These are phyloP conservation scores for Capromys pilorides DNA, from an alignment of 2,797 vertebrate species.

Conservation along the genomic window DNA sequence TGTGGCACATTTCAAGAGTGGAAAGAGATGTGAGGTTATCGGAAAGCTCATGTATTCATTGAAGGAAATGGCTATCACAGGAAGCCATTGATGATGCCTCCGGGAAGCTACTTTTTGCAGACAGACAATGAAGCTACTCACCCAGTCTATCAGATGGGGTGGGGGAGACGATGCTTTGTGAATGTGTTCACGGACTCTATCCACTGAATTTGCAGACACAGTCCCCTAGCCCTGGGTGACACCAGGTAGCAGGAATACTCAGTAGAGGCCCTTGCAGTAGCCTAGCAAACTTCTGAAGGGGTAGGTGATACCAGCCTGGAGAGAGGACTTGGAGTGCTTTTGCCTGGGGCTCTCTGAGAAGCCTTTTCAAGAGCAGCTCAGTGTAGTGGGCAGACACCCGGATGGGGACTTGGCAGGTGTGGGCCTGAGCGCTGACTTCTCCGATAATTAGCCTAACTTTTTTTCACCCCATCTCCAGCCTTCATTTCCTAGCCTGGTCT, in stretches of 20 bases:
- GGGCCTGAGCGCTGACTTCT: not conserved
- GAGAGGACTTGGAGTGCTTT: not conserved
- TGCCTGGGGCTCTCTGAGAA: not conserved
- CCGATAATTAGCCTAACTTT: not conserved
- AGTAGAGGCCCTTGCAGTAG: not conserved
- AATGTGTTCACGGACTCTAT: not conserved
- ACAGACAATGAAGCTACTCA: not conserved
- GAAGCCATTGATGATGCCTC: not conserved
- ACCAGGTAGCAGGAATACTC: not conserved
- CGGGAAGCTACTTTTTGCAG: not conserved
- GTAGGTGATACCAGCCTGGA: not conserved
- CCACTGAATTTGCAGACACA: not conserved
- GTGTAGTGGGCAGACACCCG: not conserved
- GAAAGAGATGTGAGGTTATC: not conserved
- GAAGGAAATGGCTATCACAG: not conserved
- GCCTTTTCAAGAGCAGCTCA: not conserved
- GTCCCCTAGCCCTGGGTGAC: not conserved
- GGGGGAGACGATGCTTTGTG: not conserved
- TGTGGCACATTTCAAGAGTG: not conserved
- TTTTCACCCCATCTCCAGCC: not conserved
- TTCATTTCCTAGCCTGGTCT: not conserved
- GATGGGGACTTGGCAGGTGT: not conserved
- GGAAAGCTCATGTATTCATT: not conserved
- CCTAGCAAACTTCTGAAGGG: not conserved
- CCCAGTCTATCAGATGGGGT: not conserved